These are phyloP conservation scores for Drosophila austrosaltans DNA, from an alignment of 2,888 invertebrate species.

Conservation along the genomic window DNA sequence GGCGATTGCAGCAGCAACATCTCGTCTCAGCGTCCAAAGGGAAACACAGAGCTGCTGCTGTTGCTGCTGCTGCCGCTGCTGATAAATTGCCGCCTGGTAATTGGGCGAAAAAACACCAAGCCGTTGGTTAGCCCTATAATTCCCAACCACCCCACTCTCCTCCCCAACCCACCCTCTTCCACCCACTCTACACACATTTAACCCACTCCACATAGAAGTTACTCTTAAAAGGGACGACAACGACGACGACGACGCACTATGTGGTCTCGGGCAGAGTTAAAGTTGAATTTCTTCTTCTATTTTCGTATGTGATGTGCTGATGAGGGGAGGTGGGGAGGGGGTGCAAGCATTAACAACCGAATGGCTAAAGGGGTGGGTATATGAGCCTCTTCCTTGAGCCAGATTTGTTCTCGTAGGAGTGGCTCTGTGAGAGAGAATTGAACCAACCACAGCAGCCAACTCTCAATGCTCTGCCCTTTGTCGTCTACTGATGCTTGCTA, in stretches of 20 bases:
- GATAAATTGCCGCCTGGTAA: slow-evolving; percentile 77
- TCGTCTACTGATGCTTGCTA: slow-evolving; percentile 66
- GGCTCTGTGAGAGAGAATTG: slow-evolving; percentile 38
- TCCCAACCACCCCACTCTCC: not conserved
- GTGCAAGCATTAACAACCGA: slow-evolving; percentile 5
- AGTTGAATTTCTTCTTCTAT: not conserved
- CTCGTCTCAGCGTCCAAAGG: slow-evolving; percentile 8
- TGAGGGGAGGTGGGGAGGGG: not conserved
- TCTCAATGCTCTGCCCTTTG: slow-evolving; percentile 27
- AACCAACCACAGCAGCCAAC: slow-evolving; percentile 74
- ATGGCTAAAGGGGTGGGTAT: slow-evolving; percentile 4
- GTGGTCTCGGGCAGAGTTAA: slow-evolving; percentile 1
- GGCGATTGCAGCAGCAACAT: slow-evolving; percentile 22
- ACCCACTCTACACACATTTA: not conserved
- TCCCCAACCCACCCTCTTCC: not conserved
- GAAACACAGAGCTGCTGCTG: slow-evolving; percentile 19
- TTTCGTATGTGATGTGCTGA: slow-evolving; percentile 7
- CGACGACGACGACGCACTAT: slow-evolving; percentile 21
- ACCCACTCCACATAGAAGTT: not conserved
- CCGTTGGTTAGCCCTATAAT: slow-evolving; percentile 5
- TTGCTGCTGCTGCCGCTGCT: slow-evolving; percentile 49
- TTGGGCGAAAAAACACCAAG: slow-evolving; percentile 56
- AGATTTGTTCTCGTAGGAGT: slow-evolving; percentile 69
- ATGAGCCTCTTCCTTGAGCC: slow-evolving; percentile 42
- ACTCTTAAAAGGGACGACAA: slow-evolving; percentile 8